Evolutionary conservation across 53 echinoderm and acorn worm species (phyloP).

Genomic region (Arbacia lixula): DNA sequence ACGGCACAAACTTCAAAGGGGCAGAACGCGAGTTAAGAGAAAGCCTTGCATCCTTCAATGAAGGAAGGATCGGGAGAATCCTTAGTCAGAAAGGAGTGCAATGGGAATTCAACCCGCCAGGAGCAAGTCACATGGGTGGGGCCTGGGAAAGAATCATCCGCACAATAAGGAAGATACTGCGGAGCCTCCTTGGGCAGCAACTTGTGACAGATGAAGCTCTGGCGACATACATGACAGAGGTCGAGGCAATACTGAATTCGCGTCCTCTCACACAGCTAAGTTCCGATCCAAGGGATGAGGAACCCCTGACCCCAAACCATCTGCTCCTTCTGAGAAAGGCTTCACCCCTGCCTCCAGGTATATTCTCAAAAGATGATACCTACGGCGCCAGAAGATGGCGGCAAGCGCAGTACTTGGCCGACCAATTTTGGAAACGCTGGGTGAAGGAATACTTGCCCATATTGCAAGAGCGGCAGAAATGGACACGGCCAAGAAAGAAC

Average conservation of each 20-base stretch:
- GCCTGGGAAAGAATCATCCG: conserved; percentile 76
- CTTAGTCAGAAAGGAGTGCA: conserved; percentile 47
- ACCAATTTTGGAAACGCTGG: conserved; percentile 58
- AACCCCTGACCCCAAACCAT: conserved; percentile 75
- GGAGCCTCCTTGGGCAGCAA: conserved; percentile 49
- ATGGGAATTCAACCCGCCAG: conserved; percentile 72
- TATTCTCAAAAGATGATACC: conserved; percentile 54
- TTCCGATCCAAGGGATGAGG: conserved; percentile 56
- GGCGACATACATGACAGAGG: conserved; percentile 62
- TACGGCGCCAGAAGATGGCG: conserved; percentile 66
- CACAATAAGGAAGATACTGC: conserved; percentile 47
- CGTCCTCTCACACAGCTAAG: conserved; percentile 69
- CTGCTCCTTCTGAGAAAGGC: conserved; percentile 50
- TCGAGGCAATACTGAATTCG: conserved; percentile 70
- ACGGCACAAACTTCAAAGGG: conserved; percentile 57
- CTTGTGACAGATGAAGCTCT: conserved; percentile 47
- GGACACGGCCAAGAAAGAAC: conserved; percentile 52
- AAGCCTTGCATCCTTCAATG: conserved; percentile 34
- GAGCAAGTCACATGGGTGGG: conserved; percentile 71
- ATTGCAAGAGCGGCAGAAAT: conserved; percentile 62
- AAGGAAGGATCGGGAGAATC: conserved; percentile 13
- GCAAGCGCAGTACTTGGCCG: conserved; percentile 63
- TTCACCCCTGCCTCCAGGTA: conserved; percentile 42
- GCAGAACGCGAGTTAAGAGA: conserved; percentile 50
- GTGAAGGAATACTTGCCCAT: conserved; percentile 70